phyloP scores from a whole-genome alignment of 2,113 vertebrate genomes.

The Axis porcinus region DNA sequence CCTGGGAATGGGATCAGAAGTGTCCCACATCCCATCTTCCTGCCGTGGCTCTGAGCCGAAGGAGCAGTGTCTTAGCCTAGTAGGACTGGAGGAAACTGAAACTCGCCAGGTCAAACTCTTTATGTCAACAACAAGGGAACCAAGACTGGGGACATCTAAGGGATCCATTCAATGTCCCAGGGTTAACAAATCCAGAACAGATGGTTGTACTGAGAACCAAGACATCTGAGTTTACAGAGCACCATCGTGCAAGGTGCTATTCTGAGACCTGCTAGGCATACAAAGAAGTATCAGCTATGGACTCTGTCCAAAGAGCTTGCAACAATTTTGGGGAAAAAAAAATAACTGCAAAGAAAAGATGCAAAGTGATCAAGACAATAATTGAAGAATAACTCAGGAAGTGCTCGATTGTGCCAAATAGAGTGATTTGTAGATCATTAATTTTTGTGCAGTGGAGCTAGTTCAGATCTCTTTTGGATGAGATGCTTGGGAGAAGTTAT shows the following conservation, averaged over 20 bases:
- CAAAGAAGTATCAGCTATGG: neutral
- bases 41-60: neutral
- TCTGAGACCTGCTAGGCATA: neutral
- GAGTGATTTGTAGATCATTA: neutral
- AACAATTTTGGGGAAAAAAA: neutral
- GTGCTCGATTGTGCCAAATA: neutral
- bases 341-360: neutral
- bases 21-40: neutral
- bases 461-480: neutral
- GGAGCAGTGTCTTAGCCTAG: neutral
- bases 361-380: neutral
- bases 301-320: neutral
- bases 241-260: neutral
- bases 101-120: neutral
- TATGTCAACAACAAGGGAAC: neutral
- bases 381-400: neutral
- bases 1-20: neutral
- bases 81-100: neutral
- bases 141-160: accelerated
- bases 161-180: no score
- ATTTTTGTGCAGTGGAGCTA: neutral
- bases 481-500: neutral
- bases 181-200: neutral
- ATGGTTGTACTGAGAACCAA: neutral
- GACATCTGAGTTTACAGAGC: neutral